A percentile compares a stretch with the other conserved stretches of the same genome.
These are phyloP conservation scores for Parnassius glacialis DNA, from an alignment of 2,888 invertebrate genomes.

Conservation along the genomic window DNA sequence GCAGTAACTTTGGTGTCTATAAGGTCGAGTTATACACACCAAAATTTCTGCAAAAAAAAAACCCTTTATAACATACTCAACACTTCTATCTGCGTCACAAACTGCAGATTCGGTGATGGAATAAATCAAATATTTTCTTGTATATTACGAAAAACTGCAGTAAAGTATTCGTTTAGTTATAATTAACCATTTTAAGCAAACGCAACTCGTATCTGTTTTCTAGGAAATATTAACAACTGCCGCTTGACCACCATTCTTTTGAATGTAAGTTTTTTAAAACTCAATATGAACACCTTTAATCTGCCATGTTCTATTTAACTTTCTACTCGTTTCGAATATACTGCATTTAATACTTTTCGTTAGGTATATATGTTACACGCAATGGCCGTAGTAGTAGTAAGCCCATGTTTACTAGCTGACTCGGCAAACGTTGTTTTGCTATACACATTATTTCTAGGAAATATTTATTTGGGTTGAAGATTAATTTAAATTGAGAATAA, in stretches of 20 bases:
- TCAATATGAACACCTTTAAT: slow-evolving; percentile 14
- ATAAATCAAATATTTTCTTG: slow-evolving; percentile 8
- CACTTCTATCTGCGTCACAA: neutral
- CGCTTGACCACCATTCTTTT: slow-evolving; percentile 45
- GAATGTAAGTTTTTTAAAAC: slow-evolving; percentile 29
- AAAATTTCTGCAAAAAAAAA: neutral
- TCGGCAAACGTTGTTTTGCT: too few species aligned
- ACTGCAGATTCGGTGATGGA: slow-evolving; percentile 3
- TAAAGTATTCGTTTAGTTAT: slow-evolving; percentile 18
- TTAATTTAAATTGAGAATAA: too few species aligned
- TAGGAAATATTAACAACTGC: slow-evolving; percentile 42
- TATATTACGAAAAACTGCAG: slow-evolving; percentile 5
- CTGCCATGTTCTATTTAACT: slow-evolving; percentile 1
- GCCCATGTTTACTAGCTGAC: too few species aligned
- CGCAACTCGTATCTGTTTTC: slow-evolving; percentile 28
- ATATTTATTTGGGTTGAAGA: too few species aligned
- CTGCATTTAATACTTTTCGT: slow-evolving; percentile 5
- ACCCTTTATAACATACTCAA: neutral
- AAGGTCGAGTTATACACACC: too few species aligned
- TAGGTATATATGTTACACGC: neutral
- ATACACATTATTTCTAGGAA: too few species aligned
- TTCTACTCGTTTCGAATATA: neutral
- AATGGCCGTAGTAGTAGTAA: too few species aligned
- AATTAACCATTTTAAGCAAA: slow-evolving; percentile 21
- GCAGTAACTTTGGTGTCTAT: too few species aligned